Conservation (phyloP, 1,140 invertebrate genomes). For the Laodelphax striatellus region DNA sequence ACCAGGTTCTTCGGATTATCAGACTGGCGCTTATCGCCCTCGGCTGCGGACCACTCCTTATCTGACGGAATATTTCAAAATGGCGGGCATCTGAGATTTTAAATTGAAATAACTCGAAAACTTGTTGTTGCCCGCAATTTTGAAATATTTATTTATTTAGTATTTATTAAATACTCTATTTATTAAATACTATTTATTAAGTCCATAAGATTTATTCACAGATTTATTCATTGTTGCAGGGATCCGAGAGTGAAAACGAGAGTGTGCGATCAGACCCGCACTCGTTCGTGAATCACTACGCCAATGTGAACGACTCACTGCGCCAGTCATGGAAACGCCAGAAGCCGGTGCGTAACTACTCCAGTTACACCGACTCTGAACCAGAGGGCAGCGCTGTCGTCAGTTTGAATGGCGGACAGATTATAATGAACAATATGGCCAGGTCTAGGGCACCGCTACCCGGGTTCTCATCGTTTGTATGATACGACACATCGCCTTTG, state of each 20-base stretch:
- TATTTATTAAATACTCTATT: too few species aligned
- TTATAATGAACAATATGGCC: conserved; percentile 96
- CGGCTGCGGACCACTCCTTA: too few species aligned
- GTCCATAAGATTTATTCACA: too few species aligned
- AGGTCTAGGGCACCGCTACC: conserved; percentile 86
- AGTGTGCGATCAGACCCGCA: conserved; percentile 84
- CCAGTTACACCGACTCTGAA: conserved; percentile 84
- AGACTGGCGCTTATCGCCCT: too few species aligned
- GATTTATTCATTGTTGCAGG: conserved; percentile 41
- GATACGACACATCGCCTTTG: not conserved
- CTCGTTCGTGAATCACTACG: conserved; percentile 92
- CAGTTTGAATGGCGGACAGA: conserved; percentile 89
- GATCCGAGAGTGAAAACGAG: conserved; percentile 83
- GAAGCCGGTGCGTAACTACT: conserved; percentile 78
- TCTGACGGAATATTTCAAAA: too few species aligned
- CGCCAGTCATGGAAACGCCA: conserved; percentile 90
- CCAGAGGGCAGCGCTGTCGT: conserved; percentile 85
- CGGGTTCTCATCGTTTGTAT: conserved; percentile 95
- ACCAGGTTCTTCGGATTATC: too few species aligned
- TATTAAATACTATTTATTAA: too few species aligned
- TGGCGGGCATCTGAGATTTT: too few species aligned
- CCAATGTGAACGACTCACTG: conserved; percentile 88
- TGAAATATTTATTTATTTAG: too few species aligned
- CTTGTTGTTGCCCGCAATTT: too few species aligned
- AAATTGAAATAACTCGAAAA: too few species aligned